These are phyloP conservation scores for Serripes groenlandicus DNA, from an alignment of 2,888 invertebrate species.

Conservation along the genomic window DNA sequence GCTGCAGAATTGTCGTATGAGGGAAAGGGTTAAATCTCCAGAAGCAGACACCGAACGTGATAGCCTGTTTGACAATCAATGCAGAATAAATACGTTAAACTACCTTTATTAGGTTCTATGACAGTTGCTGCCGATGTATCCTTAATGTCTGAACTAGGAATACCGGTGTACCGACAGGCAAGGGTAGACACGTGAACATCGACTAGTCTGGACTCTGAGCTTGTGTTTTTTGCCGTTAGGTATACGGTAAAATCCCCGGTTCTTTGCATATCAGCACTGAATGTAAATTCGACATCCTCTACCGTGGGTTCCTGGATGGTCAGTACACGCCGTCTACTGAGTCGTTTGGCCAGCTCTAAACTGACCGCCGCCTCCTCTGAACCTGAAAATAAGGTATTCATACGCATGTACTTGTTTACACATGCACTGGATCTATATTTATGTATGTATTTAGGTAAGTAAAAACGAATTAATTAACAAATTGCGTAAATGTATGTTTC, in stretches of 20 bases:
- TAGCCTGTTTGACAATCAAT: too few relatives aligned
- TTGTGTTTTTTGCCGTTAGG: constrained; percentile 77
- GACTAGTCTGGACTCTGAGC: constrained; percentile 74
- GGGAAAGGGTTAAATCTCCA: too few relatives aligned
- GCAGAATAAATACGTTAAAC: too few relatives aligned
- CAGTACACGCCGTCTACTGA: constrained; percentile 67
- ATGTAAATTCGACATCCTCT: constrained; percentile 77
- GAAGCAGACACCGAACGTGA: too few relatives aligned
- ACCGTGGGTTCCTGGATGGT: constrained; percentile 48
- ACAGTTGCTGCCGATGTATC: constrained; percentile 71
- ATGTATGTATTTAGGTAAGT: too few relatives aligned
- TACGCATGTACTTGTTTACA: too few relatives aligned
- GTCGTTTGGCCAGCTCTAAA: constrained; percentile 68
- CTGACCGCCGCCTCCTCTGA: constrained; percentile 69
- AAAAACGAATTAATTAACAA: too few relatives aligned
- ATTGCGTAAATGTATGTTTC: too few relatives aligned
- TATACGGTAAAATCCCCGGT: constrained; percentile 75
- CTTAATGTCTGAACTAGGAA: constrained; percentile 77
- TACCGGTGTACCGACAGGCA: constrained; percentile 82
- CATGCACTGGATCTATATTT: too few relatives aligned
- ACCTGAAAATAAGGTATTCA: constrained; percentile 56
- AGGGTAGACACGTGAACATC: constrained; percentile 76
- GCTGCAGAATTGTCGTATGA: too few relatives aligned
- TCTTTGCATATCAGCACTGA: constrained; percentile 74
- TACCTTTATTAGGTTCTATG: constrained; percentile 87